A percentile compares a stretch with the other conserved stretches of the same genome.
phyloP scores from a whole-genome alignment of 2,113 vertebrate species.

The Sphaerodactylus townsendi region DNA sequence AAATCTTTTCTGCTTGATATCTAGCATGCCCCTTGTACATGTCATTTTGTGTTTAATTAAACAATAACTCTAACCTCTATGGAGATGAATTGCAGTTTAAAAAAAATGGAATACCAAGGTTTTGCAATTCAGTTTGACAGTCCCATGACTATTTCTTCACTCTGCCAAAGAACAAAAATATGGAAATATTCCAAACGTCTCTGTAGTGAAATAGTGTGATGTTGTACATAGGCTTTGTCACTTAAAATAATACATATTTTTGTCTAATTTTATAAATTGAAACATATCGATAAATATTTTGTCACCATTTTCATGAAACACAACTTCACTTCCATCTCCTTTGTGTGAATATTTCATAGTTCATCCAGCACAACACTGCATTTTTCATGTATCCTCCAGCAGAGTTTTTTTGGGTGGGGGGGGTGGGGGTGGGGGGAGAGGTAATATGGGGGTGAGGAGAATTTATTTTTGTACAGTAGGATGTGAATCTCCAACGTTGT shows the following conservation, averaged over 20 bases:
- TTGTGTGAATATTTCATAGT: slow-evolving; percentile 14
- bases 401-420: neutral
- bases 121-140: slow-evolving; percentile 26
- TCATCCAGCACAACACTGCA: neutral
- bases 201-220: slow-evolving; percentile 37
- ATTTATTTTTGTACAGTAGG: no score
- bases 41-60: slow-evolving; percentile 60
- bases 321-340: slow-evolving; percentile 3
- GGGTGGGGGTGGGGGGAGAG: no score
- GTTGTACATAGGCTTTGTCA: slow-evolving; percentile 43
- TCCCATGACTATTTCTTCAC: slow-evolving; percentile 9
- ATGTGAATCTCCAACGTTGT: neutral
- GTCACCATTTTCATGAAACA: slow-evolving; percentile 8
- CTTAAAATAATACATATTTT: neutral
- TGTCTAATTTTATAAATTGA: slow-evolving; percentile 19
- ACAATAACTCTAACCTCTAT: slow-evolving; percentile 44
- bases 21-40: slow-evolving; percentile 25
- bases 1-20: neutral
- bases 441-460: no score
- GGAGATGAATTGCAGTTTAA: slow-evolving; percentile 22
- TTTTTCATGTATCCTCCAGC: neutral
- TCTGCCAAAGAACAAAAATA: neutral
- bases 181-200: slow-evolving; percentile 36
- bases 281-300: slow-evolving; percentile 15
- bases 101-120: neutral